phyloP scores from a whole-genome alignment of 1,140 invertebrate genomes.

The Meloidogyne chitwoodi region DNA sequence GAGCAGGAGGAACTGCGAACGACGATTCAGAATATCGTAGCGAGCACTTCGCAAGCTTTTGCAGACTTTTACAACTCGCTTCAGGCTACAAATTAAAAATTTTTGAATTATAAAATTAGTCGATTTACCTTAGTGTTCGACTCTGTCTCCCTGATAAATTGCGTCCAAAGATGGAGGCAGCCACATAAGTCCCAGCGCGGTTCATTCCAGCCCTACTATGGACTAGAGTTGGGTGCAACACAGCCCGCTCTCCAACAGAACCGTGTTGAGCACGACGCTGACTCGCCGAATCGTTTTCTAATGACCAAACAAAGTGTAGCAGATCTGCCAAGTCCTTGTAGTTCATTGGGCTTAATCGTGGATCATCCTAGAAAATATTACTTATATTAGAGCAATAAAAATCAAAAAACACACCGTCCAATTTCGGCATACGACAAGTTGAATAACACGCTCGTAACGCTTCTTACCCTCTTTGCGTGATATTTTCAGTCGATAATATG shows the following conservation, averaged over 20 bases:
- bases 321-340: not conserved
- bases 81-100: not conserved
- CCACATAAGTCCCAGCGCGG: not conserved
- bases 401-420: not conserved
- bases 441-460: not conserved
- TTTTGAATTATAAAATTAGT: not conserved
- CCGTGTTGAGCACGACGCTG: not conserved
- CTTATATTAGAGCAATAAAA: not conserved
- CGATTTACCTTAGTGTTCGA: not conserved
- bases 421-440: not conserved
- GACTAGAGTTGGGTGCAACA: not conserved
- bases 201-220: not conserved
- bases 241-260: not conserved
- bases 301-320: not conserved
- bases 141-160: not conserved
- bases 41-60: not conserved
- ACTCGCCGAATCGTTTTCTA: not conserved
- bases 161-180: not conserved
- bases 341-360: not conserved
- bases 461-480: not conserved
- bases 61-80: not conserved
- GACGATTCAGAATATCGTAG: not conserved
- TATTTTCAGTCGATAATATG: not conserved
- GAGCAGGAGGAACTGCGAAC: not conserved
- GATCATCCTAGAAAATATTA: not conserved